phyloP scores from a whole-genome alignment of 2,113 vertebrate species.

The cattle (Bos taurus) region DNA sequence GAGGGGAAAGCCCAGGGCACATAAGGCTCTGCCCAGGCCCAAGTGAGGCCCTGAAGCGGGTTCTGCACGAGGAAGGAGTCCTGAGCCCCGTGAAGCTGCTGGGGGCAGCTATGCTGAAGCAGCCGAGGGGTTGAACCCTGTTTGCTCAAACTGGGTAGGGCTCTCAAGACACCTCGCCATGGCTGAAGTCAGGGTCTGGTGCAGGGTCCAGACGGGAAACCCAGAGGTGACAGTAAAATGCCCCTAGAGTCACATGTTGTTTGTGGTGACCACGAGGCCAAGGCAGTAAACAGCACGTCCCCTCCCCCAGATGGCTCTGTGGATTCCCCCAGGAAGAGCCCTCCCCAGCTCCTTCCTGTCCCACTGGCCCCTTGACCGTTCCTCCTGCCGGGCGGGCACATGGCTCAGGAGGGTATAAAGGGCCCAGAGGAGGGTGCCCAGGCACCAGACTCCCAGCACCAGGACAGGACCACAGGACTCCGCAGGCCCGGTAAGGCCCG shows the following conservation, averaged over 20 bases:
- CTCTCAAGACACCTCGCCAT: background rate
- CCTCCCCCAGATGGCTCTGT: background rate
- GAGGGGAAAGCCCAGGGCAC: background rate
- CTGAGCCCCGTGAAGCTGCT: background rate
- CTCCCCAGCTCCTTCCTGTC: background rate
- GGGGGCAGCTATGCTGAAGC: background rate
- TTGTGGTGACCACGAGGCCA: background rate
- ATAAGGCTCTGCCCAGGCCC: fast-evolving
- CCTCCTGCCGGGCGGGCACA: background rate
- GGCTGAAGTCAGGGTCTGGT: background rate
- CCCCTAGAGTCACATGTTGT: background rate
- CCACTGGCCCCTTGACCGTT: background rate
- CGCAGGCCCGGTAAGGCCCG: background rate
- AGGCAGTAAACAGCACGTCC: background rate
- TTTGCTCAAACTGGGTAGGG: background rate
- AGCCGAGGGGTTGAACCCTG: background rate
- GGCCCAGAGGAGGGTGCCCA: fast-evolving
- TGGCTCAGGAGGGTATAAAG: background rate
- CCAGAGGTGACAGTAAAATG: background rate
- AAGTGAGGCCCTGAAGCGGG: background rate
- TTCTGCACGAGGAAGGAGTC: too few relatives aligned
- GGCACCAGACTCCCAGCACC: background rate
- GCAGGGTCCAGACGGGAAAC: background rate
- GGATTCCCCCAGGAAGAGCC: background rate
- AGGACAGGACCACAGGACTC: background rate